Conservation (phyloP, 2,888 invertebrate species). For the Sylvicola cinctus region DNA sequence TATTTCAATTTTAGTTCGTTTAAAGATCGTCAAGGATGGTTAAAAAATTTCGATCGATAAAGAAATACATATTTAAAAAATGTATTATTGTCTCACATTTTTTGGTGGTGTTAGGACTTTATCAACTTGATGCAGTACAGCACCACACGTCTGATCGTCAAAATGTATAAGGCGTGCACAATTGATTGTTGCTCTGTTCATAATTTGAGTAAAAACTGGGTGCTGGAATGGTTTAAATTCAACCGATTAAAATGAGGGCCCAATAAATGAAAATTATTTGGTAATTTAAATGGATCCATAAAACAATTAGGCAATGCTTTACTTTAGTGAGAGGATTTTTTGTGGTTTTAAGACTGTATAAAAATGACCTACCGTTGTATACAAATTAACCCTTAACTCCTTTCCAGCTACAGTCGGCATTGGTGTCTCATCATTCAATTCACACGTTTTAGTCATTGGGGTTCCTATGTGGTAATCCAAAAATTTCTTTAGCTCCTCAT, state of each 20-base stretch:
- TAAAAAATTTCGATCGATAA: too few species aligned
- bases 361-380: slow-evolving; percentile 29
- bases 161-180: slow-evolving; percentile 39
- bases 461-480: slow-evolving; percentile 39
- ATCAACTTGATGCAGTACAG: slow-evolving; percentile 42
- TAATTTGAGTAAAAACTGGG: slow-evolving; percentile 31
- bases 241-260: too few species aligned
- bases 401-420: slow-evolving; percentile 28
- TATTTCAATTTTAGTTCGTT: too few species aligned
- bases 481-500: slow-evolving; percentile 31
- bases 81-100: slow-evolving; percentile 15
- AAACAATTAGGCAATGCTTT: slow-evolving; percentile 2
- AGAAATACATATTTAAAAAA: too few species aligned
- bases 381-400: slow-evolving; percentile 35
- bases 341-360: too few species aligned
- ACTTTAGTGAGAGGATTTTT: not conserved
- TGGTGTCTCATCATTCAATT: slow-evolving; percentile 31
- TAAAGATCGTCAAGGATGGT: not conserved
- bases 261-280: too few species aligned
- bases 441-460: slow-evolving; percentile 33
- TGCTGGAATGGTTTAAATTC: slow-evolving; percentile 17
- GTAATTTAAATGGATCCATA: too few species aligned
- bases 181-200: slow-evolving; percentile 41
- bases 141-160: slow-evolving; percentile 44
- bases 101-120: slow-evolving; percentile 28